Evolutionary conservation across 2,797 vertebrate genomes (phyloP).

Genomic region (Nyctibius grandis): DNA sequence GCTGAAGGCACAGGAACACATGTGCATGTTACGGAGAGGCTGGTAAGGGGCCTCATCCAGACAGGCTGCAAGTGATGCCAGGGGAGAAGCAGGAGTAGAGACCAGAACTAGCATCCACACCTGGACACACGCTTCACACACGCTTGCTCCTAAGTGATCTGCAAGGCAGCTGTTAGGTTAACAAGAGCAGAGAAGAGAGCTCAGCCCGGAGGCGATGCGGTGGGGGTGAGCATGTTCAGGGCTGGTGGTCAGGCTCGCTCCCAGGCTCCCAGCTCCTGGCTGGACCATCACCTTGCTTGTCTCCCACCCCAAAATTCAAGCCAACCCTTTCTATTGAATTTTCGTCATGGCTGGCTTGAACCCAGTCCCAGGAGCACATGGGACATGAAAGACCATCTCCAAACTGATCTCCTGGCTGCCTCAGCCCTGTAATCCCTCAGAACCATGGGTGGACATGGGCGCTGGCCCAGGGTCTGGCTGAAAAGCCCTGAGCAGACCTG

Average conservation of each 20-base stretch:
- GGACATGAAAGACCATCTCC: background rate
- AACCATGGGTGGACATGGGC: background rate
- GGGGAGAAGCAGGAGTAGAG: background rate
- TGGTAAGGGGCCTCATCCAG: background rate
- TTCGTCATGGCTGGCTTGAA: background rate
- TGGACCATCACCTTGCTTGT: background rate
- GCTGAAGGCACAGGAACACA: background rate
- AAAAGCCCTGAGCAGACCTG: background rate
- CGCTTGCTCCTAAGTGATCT: background rate
- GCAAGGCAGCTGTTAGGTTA: background rate
- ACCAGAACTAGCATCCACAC: background rate
- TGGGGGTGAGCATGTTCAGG: background rate
- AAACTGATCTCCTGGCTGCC: background rate
- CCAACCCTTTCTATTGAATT: background rate
- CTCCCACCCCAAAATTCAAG: background rate
- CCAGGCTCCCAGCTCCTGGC: background rate
- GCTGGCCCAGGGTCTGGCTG: background rate
- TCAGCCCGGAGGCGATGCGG: background rate
- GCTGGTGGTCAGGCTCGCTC: background rate
- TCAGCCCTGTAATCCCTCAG: background rate
- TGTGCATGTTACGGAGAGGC: background rate
- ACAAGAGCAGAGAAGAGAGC: background rate
- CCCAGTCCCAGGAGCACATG: background rate
- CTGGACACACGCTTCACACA: background rate
- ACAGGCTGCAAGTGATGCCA: rapidly evolving